These are phyloP conservation scores for Parnassius smintheus DNA, from an alignment of 2,888 invertebrate genomes.

Conservation along the genomic window DNA sequence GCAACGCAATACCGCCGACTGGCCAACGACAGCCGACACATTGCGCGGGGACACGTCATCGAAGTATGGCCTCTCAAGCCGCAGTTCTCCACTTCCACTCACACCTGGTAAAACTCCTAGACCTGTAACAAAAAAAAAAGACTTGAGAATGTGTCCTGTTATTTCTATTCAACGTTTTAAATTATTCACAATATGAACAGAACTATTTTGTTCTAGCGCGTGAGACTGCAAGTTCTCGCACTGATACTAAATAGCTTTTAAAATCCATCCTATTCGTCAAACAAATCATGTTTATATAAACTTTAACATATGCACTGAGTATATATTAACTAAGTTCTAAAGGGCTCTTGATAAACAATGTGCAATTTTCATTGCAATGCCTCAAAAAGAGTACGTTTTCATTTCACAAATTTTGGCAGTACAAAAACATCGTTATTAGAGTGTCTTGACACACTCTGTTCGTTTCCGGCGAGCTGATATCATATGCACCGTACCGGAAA, in stretches of 20 bases:
- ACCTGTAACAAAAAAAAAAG: conserved; percentile 41
- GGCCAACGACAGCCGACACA: conserved; percentile 91
- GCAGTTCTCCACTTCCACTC: conserved; percentile 51
- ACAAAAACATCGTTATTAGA: conserved; percentile 44
- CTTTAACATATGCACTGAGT: too few relatives aligned
- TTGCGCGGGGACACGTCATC: conserved; percentile 92
- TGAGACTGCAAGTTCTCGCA: too few relatives aligned
- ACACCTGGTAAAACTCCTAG: conserved; percentile 50
- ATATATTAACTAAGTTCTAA: too few relatives aligned
- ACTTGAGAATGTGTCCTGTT: neutral
- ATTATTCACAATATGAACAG: too few relatives aligned
- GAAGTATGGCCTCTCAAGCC: conserved; percentile 88
- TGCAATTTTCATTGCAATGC: too few relatives aligned
- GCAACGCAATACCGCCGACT: conserved; percentile 89
- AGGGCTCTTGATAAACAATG: too few relatives aligned
- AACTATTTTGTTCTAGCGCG: too few relatives aligned
- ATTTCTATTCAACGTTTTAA: too few relatives aligned
- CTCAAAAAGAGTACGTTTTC: neutral
- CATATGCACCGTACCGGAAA: conserved; percentile 66
- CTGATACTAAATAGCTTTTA: too few relatives aligned
- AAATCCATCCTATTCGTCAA: too few relatives aligned
- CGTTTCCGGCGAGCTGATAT: conserved; percentile 54
- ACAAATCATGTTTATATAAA: too few relatives aligned
- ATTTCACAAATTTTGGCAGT: conserved; percentile 12
- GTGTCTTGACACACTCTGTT: conserved; percentile 36